These are phyloP conservation scores for Schizopygopsis malacanthus DNA, from an alignment of 2,797 vertebrate species.

Conservation along the genomic window DNA sequence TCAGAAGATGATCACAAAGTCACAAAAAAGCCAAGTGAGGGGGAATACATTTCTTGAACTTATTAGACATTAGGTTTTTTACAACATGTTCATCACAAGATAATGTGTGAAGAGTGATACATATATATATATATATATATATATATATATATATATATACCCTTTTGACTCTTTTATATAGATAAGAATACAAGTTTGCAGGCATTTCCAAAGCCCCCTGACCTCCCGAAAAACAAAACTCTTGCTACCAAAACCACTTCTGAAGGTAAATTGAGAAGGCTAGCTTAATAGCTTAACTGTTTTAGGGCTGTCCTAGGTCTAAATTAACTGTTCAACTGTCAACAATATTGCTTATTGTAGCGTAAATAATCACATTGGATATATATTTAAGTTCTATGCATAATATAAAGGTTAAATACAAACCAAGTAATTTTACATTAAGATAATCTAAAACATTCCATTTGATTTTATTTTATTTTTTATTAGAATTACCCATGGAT, in stretches of 20 bases:
- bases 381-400: not conserved
- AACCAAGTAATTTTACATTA: not conserved
- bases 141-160: no score
- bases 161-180: not conserved
- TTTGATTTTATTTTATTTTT: not conserved
- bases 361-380: not conserved
- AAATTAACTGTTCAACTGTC: not conserved
- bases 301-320: not conserved
- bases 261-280: not conserved
- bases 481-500: not conserved
- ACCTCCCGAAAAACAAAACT: not conserved
- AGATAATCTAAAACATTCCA: not conserved
- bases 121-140: no score
- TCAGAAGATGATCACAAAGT: constrained; percentile 2
- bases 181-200: not conserved
- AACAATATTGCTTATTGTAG: not conserved
- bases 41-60: not conserved
- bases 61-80: not conserved
- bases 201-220: not conserved
- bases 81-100: not conserved
- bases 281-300: no score
- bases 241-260: not conserved
- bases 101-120: not conserved
- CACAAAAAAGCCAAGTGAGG: not conserved
- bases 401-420: not conserved